phyloP scores from a whole-genome alignment of 2,797 vertebrate species.

The Trematomus bernacchii region DNA sequence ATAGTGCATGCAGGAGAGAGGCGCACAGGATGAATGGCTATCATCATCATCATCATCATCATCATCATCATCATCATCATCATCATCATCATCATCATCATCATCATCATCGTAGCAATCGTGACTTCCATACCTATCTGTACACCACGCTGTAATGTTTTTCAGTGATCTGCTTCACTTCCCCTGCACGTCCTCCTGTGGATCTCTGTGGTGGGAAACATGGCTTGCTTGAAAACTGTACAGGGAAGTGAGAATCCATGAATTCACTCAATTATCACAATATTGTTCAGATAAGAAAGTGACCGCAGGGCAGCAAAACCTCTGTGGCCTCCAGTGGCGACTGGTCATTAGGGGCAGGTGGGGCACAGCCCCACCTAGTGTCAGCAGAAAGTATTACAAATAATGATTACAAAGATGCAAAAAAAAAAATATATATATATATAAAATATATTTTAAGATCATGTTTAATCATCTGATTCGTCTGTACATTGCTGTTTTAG shows the following conservation, averaged over 20 bases:
- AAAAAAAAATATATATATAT: too few species aligned
- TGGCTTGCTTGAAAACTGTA: neutral
- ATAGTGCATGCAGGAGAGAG: neutral
- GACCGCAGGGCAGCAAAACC: neutral
- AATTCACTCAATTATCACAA: neutral
- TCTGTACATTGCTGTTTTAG: too few species aligned
- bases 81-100: conserved; percentile 12
- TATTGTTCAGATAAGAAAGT: neutral
- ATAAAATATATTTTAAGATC: too few species aligned
- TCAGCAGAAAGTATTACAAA: too few species aligned
- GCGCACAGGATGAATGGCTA: neutral
- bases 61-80: conserved; percentile 4
- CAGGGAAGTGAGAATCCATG: neutral
- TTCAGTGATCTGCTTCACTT: neutral
- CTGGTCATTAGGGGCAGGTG: too few species aligned
- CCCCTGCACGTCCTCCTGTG: neutral
- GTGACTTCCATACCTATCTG: neutral
- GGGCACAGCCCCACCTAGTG: too few species aligned
- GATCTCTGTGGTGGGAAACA: neutral
- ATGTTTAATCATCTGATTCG: too few species aligned
- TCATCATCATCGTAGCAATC: neutral
- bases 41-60: too few species aligned
- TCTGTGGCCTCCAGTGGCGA: too few species aligned
- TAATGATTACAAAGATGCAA: too few species aligned
- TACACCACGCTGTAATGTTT: neutral